A percentile compares a stretch with the other conserved stretches of the same genome.
Evolutionary conservation across 2,113 vertebrate species (phyloP).

Genomic region (Pseudorectes ferrugineus): DNA sequence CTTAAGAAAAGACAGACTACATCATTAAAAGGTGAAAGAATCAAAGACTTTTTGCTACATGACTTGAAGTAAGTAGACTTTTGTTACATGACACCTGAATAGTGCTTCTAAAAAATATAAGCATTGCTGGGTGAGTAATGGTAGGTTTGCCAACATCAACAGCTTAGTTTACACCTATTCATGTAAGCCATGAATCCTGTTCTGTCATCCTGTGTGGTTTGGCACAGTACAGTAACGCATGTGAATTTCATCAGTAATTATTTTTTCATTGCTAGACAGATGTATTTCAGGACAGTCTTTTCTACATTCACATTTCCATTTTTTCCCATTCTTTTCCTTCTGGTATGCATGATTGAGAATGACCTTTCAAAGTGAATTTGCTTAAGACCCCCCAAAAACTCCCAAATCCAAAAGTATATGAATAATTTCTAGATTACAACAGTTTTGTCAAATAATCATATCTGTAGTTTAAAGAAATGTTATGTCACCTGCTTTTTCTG

Average conservation of each 20-base stretch:
- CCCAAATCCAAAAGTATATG: neutral
- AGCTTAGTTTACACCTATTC: neutral
- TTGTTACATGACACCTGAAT: neutral
- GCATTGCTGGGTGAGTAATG: neutral
- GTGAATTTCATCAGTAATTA: neutral
- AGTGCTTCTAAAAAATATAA: neutral
- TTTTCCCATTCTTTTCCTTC: neutral
- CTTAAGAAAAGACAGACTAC: neutral
- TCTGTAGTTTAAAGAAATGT: neutral
- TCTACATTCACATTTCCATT: fast-evolving
- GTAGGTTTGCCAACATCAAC: neutral
- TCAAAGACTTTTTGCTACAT: neutral
- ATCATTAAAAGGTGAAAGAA: neutral
- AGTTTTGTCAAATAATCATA: neutral
- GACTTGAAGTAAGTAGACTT: neutral
- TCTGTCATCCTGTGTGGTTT: neutral
- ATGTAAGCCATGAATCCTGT: neutral
- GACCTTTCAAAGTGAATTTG: neutral
- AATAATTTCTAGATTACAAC: neutral
- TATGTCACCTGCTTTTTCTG: neutral
- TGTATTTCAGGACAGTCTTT: neutral
- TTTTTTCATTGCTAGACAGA: neutral
- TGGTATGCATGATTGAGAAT: neutral
- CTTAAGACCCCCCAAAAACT: neutral
- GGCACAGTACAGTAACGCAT: neutral